Evolutionary conservation across 2,797 vertebrate species (phyloP).

Genomic region (Labeo calbasu): DNA sequence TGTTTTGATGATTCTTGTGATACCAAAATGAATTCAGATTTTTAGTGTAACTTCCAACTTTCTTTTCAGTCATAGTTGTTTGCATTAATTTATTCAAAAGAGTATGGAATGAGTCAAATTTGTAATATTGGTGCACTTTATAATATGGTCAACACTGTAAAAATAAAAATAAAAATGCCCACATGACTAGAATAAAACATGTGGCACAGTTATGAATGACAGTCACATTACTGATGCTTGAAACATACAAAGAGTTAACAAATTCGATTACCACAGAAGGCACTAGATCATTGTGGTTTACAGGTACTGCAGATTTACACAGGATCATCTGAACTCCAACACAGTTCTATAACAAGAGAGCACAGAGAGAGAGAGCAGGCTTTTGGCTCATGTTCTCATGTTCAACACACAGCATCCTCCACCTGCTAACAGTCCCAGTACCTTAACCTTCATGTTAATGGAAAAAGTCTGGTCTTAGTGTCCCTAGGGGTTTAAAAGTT

Average conservation of each 20-base stretch:
- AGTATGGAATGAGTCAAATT: too few species aligned
- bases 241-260: constrained; percentile 10
- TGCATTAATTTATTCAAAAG: too few species aligned
- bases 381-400: constrained; percentile 19
- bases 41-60: background rate
- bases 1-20: too few species aligned
- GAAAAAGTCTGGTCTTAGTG: background rate
- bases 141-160: background rate
- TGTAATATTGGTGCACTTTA: too few species aligned
- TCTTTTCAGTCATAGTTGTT: background rate
- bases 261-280: constrained; percentile 22
- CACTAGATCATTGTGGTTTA: background rate
- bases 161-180: constrained; percentile 3
- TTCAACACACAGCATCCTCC: background rate
- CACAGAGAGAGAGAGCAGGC: constrained; percentile 31
- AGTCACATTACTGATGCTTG: constrained; percentile 31
- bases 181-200: constrained; percentile 30
- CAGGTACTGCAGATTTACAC: background rate
- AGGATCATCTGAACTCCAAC: constrained; percentile 23
- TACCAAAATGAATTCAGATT: too few species aligned
- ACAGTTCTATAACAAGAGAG: constrained; percentile 17
- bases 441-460: background rate
- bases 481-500: constrained; percentile 3
- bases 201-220: constrained; percentile 29
- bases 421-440: constrained; percentile 8